Conservation (phyloP, 2,797 vertebrate genomes). For the Smutsia temminckii region DNA sequence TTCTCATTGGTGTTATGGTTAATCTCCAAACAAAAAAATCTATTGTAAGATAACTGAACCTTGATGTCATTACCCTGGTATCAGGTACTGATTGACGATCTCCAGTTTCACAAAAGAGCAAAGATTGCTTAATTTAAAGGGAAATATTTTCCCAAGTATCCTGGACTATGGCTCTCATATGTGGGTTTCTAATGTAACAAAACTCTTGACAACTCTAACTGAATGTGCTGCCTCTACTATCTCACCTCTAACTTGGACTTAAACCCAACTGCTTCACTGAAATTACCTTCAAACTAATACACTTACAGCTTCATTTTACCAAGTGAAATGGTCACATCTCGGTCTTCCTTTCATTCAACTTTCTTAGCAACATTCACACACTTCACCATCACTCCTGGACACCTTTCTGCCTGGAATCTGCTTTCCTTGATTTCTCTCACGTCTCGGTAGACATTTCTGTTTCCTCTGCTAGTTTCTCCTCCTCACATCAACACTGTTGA, state of each 20-base stretch:
- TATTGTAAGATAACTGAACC: not conserved
- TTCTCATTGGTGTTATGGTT: not conserved
- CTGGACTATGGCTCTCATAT: not conserved
- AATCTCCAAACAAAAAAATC: not conserved
- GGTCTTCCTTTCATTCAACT: not conserved
- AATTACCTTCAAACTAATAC: not conserved
- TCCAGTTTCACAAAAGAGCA: not conserved
- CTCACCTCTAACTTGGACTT: not conserved
- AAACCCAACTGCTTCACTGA: not conserved
- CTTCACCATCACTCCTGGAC: not conserved
- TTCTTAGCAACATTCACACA: not conserved
- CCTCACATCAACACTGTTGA: not conserved
- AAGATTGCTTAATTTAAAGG: not conserved
- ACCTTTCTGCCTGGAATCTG: not conserved
- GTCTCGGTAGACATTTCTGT: not conserved
- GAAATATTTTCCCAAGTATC: not conserved
- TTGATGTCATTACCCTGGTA: not conserved
- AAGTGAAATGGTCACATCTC: not conserved
- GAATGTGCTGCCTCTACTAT: not conserved
- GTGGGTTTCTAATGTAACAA: not conserved
- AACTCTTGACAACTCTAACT: not conserved
- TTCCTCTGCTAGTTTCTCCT: not conserved
- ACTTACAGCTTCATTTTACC: not conserved
- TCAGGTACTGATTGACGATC: not conserved
- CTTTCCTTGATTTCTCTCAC: not conserved